Evolutionary conservation across 2,888 invertebrate species (phyloP).

Genomic region (Mythimna vitellina): DNA sequence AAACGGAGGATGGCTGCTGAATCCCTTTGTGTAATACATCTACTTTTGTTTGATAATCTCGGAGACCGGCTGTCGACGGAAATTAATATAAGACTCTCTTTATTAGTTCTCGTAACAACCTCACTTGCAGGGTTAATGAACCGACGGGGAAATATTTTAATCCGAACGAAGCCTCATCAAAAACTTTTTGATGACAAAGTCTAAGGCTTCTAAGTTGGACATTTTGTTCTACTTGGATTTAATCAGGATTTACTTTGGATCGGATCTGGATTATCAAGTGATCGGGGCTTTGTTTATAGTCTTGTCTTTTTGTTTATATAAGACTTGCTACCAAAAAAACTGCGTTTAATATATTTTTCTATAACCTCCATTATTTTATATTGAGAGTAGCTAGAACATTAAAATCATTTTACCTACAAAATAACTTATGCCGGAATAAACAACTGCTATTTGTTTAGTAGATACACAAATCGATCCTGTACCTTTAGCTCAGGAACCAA

Average conservation of each 20-base stretch:
- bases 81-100: slow-evolving; percentile 62
- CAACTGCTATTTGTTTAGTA: background rate
- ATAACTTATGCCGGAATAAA: no score
- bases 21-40: slow-evolving; percentile 62
- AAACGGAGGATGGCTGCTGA: slow-evolving; percentile 51
- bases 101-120: slow-evolving; percentile 62
- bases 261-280: slow-evolving; percentile 36
- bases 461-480: background rate
- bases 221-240: slow-evolving; percentile 50
- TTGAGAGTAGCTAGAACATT: no score
- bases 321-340: no score
- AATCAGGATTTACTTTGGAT: slow-evolving; percentile 50
- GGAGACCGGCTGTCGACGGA: slow-evolving; percentile 51
- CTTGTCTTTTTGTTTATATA: background rate
- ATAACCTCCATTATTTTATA: no score
- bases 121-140: slow-evolving; percentile 65
- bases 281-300: slow-evolving; percentile 19
- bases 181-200: slow-evolving; percentile 64
- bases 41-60: slow-evolving; percentile 61
- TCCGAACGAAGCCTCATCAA: slow-evolving; percentile 58
- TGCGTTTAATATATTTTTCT: no score
- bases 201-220: slow-evolving; percentile 51
- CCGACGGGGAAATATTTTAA: slow-evolving; percentile 59
- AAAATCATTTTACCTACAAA: no score
- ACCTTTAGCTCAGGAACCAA: background rate